Base-by-base conservation (phyloP, 2,797 vertebrate species). In the Carcharodon carcharias region DNA sequence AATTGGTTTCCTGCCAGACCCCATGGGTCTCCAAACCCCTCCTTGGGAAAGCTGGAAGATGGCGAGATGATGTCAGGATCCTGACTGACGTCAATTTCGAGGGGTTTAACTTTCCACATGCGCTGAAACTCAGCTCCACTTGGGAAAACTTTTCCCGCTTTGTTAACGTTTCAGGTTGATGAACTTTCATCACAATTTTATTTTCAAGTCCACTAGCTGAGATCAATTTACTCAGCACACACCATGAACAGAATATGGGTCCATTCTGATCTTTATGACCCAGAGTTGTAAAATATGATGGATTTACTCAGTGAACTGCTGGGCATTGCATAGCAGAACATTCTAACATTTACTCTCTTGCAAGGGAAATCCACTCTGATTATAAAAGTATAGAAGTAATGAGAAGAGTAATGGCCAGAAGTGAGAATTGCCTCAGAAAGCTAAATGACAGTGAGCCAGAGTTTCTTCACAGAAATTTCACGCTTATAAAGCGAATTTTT, bases 401-500 rank as follows among this genome's bases (percentile, higher is more conserved):
- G 50, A 85, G 61, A 92, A 58, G 14, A 92, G 31, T 35, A 35
- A 77, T 63, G 56, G 35, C 12, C 31, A 35, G 58, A 56, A 92
- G 35, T 92, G 31, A 63, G 31, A 92, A 63, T 14, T 58, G 18
- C 28, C 61, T 63, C 89, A 92, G 56, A 61, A 58, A 63, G 56
- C 58, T n/a, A 92, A 92, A 63, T 16, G 58, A 63, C 6, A 31
- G 35, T n/a, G 89, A 58, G 16, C 35, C 58, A 92, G 26, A n/a
- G 31, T 21, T 92, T n/a, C 61, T 58, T 92, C 31, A 63, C 35
- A 92, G 89, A 92, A 92, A 63, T 63, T 35, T 31, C 89, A 92
- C 63, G 56, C 56, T 92, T 35, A 92, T 61, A 92, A 92, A n/a
- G 89, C 63, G 56, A 61, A 58, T 92, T 92, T 45, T 92, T 63